A percentile compares a stretch with the other conserved stretches of the same genome.
Conservation (phyloP, 2,797 vertebrate genomes). For the Halcyon smyrnensis region DNA sequence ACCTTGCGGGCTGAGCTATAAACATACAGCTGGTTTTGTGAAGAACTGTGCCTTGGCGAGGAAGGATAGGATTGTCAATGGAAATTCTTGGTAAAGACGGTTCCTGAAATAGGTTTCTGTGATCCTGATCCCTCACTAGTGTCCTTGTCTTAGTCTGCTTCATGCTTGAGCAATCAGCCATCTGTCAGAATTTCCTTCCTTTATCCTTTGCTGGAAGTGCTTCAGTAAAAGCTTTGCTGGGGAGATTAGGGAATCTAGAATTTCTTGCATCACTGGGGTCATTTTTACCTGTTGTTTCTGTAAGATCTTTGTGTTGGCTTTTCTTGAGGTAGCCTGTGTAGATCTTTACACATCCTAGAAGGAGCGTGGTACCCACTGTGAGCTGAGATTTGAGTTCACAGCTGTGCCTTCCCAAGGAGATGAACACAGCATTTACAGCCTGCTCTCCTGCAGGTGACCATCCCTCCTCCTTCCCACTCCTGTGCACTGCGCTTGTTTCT, state of each 20-base stretch:
- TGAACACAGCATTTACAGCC: not conserved
- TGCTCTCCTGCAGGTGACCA: not conserved
- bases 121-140: conserved; percentile 27
- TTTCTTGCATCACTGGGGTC: not conserved
- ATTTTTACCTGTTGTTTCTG: not conserved
- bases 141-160: conserved; percentile 34
- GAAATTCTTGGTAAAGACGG: conserved; percentile 5
- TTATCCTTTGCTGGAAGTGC: conserved; percentile 50
- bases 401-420: not conserved
- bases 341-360: not conserved
- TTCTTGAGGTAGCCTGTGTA: not conserved
- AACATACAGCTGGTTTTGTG: not conserved
- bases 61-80: not conserved
- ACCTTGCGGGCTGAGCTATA: not conserved
- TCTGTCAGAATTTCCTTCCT: conserved; percentile 46
- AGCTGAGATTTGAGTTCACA: not conserved
- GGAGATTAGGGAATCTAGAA: not conserved
- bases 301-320: not conserved
- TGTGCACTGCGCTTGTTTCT: not conserved
- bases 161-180: conserved; percentile 28
- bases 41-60: not conserved
- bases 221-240: conserved; percentile 26
- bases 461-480: not conserved
- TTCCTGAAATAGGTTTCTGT: conserved; percentile 54
- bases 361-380: fast-evolving